A percentile compares a stretch with the other conserved stretches of the same genome.
phyloP scores from a whole-genome alignment of 2,113 vertebrate species.

The Prunella himalayana region DNA sequence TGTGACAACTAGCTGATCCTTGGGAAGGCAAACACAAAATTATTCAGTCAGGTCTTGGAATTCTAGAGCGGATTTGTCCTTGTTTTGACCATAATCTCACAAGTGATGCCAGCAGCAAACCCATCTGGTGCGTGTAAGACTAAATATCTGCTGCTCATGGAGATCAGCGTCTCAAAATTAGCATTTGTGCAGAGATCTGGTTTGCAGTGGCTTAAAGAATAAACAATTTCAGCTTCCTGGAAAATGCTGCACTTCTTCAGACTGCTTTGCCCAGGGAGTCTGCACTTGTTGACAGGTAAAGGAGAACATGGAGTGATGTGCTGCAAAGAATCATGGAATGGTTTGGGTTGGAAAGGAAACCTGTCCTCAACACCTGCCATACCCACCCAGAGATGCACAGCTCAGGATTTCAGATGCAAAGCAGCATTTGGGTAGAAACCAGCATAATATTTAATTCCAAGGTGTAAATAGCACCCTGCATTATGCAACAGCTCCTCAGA shows the following conservation, averaged over 20 bases:
- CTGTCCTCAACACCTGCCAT: neutral
- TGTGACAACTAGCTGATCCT: neutral
- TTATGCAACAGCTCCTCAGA: neutral
- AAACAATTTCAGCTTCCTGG: neutral
- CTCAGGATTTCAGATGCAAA: neutral
- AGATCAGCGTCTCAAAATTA: neutral
- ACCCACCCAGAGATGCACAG: neutral
- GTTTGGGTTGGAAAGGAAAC: neutral
- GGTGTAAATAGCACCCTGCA: neutral
- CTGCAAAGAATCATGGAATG: no score
- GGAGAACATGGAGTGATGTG: rapidly evolving
- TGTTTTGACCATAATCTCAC: neutral
- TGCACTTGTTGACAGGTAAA: neutral
- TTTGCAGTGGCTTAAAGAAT: neutral
- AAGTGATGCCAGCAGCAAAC: neutral
- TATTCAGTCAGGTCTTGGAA: neutral
- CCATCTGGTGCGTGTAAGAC: neutral
- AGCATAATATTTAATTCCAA: neutral
- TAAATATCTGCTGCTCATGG: neutral
- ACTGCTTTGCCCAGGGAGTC: neutral
- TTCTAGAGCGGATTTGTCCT: neutral
- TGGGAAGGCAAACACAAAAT: neutral
- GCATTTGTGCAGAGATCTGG: neutral
- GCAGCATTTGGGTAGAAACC: neutral
- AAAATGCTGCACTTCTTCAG: neutral